Evolutionary conservation across 1,140 invertebrate species (phyloP), one percentile per base, ranked within the genome.

Genomic region (Platyura marginata): DNA sequence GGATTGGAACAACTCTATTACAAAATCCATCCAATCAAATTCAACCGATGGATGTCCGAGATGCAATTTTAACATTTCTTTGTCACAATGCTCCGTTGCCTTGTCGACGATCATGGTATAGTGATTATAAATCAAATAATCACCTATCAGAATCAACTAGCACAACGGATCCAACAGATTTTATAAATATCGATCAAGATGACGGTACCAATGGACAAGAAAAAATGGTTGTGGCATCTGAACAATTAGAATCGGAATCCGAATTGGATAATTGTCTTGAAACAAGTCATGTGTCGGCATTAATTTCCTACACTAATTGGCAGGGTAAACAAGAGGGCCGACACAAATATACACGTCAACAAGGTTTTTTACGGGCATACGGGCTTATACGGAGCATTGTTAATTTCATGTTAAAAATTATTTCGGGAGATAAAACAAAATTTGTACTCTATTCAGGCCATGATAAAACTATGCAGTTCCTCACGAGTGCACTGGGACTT

Each of bases 391-490:
- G 78, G 13, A 79, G 80, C 49, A 76, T 88, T 33, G 80, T 86
- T 1, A 73, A 75, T 36, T 77, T 82, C 48, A 78, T 87, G 70
- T 67, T 87, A 1, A 68, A 72, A 47, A 81, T 81, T 61, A 77
- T 81, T 42, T 84, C 78, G 1, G 79, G 79, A 43, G 74, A 69
- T 46, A 78, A 77, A 49, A 81, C 81, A 0, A 81, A 80, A 52
- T 71, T 93, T 43, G 76, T 89, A 6, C 47, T 93, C 0, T 95
- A 90, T 56, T 92, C 88, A 0, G 89, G 86, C 0, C 91, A 95
- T 54, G 89, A 93, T 57, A 81, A 81, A 50, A 92, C 89, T 0
- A 49, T 93, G 18, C 81, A 88, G 49, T 83, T 86, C 49, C 59
- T 95, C 3, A 71, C 81, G 2, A 69, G 78, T 4, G 81, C 85